Evolutionary conservation across 1,140 invertebrate species (phyloP).

Genomic region (Caenorhabditis inopinata): DNA sequence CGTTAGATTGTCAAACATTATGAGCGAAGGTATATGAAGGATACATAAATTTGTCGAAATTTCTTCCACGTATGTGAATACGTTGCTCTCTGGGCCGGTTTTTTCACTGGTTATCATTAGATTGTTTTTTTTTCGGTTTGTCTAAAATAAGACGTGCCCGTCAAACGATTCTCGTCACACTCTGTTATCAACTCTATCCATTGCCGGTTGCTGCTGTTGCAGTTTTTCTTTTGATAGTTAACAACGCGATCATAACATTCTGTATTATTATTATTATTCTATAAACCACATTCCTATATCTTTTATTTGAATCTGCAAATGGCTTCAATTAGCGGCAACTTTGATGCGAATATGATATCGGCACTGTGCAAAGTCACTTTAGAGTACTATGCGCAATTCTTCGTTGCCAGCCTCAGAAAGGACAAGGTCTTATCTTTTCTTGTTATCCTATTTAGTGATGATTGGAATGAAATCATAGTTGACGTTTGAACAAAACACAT

Average conservation of each 20-base stretch:
- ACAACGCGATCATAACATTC: too few relatives aligned
- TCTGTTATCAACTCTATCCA: neutral
- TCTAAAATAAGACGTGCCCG: neutral
- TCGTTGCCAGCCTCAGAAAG: neutral
- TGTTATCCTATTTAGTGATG: neutral
- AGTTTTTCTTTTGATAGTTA: too few relatives aligned
- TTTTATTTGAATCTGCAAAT: too few relatives aligned
- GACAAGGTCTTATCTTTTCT: neutral
- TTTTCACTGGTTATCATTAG: too few relatives aligned
- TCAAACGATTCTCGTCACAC: neutral
- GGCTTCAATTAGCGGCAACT: neutral
- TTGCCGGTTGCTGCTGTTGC: neutral
- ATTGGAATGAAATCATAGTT: constrained; percentile 17
- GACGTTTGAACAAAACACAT: neutral
- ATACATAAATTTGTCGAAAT: too few relatives aligned
- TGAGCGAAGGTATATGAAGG: too few relatives aligned
- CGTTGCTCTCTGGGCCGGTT: too few relatives aligned
- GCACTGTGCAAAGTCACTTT: constrained; percentile 1
- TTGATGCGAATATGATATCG: constrained; percentile 4
- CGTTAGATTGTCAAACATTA: too few relatives aligned
- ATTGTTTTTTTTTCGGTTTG: neutral
- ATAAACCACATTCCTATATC: too few relatives aligned
- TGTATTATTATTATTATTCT: too few relatives aligned
- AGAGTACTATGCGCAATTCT: constrained; percentile 16
- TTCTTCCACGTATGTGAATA: too few relatives aligned